Percentiles rank a stretch among this genome's conserved stretches.
Evolutionary conservation across 2,113 vertebrate species (phyloP).

Genomic region (Sander lucioperca): DNA sequence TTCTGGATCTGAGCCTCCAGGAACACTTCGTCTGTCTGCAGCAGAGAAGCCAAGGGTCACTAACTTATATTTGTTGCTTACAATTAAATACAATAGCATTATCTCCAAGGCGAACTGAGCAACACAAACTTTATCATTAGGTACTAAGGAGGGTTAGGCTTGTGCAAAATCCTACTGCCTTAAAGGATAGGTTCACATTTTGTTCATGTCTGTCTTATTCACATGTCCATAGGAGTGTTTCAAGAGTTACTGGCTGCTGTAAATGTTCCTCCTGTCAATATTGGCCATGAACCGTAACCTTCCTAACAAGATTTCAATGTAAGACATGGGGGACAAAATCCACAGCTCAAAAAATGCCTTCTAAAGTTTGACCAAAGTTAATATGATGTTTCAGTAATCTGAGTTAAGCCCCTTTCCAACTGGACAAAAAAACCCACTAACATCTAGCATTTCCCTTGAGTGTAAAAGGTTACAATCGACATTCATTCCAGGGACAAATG

Average conservation of each 20-base stretch:
- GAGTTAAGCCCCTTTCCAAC: not conserved
- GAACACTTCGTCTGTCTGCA: slow-evolving; percentile 98
- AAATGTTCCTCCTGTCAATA: not conserved
- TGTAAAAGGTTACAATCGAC: too few species aligned
- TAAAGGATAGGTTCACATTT: slow-evolving; percentile 38
- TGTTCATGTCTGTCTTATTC: not conserved
- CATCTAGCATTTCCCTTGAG: too few species aligned
- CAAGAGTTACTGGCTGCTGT: not conserved
- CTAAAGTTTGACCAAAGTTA: not conserved
- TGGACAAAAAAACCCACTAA: too few species aligned
- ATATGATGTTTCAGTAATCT: not conserved
- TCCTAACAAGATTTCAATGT: not conserved
- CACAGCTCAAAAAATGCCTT: not conserved
- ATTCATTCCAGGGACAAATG: too few species aligned
- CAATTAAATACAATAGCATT: not conserved
- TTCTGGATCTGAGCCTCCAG: slow-evolving; percentile 99
- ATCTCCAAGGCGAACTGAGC: slow-evolving; percentile 67
- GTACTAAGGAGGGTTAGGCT: slow-evolving; percentile 12
- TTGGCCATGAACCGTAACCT: not conserved
- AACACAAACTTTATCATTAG: slow-evolving; percentile 10
- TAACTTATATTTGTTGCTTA: not conserved
- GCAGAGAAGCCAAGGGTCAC: slow-evolving; percentile 25
- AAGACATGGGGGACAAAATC: not conserved
- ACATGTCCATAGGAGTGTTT: not conserved
- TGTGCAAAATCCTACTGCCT: slow-evolving; percentile 18